These are phyloP conservation scores for Onychomys leucogaster DNA, from an alignment of 2,797 vertebrate genomes.

Conservation along the genomic window DNA sequence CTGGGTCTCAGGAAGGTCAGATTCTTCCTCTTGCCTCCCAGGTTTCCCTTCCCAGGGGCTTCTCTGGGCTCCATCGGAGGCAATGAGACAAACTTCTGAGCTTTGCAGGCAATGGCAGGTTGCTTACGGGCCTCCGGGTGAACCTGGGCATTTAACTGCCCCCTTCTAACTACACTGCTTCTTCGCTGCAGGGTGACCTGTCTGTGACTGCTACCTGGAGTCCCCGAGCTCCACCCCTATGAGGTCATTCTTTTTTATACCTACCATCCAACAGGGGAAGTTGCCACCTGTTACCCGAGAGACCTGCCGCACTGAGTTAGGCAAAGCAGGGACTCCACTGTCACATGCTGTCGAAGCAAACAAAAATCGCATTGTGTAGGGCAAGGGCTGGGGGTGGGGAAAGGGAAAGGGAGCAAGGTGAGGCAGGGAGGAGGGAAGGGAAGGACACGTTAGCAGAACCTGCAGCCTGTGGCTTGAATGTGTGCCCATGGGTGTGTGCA, in stretches of 20 bases:
- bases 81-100: background rate
- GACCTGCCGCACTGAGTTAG: conserved; percentile 76
- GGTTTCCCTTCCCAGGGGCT: conserved; percentile 88
- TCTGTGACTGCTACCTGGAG: conserved; percentile 88
- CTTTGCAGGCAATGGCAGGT: background rate
- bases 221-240: conserved; percentile 90
- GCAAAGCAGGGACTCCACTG: conserved; percentile 83
- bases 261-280: conserved; percentile 88
- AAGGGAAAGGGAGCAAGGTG: background rate
- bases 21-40: conserved; percentile 90
- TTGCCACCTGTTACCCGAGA: conserved; percentile 88
- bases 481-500: conserved; percentile 21
- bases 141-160: conserved; percentile 74
- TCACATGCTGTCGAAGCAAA: conserved; percentile 79
- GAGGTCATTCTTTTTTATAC: conserved; percentile 86
- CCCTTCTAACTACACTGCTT: conserved; percentile 87
- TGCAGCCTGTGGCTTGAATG: background rate
- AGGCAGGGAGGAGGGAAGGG: background rate
- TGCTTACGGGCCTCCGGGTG: background rate
- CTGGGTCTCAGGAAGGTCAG: conserved; percentile 91
- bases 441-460: background rate
- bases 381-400: background rate
- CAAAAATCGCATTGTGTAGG: conserved; percentile 79
- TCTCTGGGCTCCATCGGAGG: conserved; percentile 90
- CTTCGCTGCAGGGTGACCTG: conserved; percentile 87